Base-by-base conservation (phyloP, 2,888 invertebrate genomes). In the Eumerus sabulonum region DNA sequence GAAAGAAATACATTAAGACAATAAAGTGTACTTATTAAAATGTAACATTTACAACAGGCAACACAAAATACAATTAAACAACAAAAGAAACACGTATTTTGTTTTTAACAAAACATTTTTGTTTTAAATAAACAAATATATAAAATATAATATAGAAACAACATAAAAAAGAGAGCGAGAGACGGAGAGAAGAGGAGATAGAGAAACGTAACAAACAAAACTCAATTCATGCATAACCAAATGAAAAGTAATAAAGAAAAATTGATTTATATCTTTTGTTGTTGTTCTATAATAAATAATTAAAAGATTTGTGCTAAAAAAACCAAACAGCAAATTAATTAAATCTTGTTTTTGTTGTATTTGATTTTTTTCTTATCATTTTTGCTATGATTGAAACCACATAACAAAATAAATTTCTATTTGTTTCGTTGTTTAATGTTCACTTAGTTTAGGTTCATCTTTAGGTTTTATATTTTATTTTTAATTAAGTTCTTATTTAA, bases 351-450 rank as follows among this genome's bases (percentile, higher is more conserved):
- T 45, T 40, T 36, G 18, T 40, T 57, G n/a, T n/a, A n/a, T n/a
- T n/a, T n/a, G n/a, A n/a, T 27, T 7, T 27, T 27, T 59, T 56
- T 14, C 42, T 27, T 27, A 4, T 27, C 27, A 2, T 27, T 2
- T 27, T 27, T 7, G 27, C 27, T 27, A 4, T 27, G 27, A 27
- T 40, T 79, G 77, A 79, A 79, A 79, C 77, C 77, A 79, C 77
- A 73, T 64, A 79, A 67, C 44, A 74, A 74, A 73, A 73, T 67
- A n/a, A 16, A 56, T 64, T 54, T 67, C 54, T 73, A 51, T 66
- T 62, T 71, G 64, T 40, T 71, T 79, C 77, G 77, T 79, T 79
- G 77, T 79, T 74, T 72, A 57, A 77, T 38, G 56, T 67, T 72
- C 42, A 59, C 47, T 57, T 59, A 59, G 53, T 48, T 60, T 50